Evolutionary conservation across 2,888 invertebrate genomes (phyloP).

Genomic region (Aromia moschata): DNA sequence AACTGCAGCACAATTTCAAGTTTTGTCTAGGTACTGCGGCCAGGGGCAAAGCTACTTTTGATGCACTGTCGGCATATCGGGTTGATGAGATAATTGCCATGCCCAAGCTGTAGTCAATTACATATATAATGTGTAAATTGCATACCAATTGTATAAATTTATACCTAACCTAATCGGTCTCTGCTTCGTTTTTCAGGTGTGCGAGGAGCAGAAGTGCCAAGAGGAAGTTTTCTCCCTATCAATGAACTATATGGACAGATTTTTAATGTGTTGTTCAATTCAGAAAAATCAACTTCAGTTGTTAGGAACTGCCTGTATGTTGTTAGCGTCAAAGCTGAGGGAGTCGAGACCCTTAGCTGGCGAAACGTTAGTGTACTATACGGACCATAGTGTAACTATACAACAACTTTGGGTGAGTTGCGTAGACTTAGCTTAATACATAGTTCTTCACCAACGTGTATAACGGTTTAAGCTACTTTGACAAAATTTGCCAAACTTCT

Average conservation of each 20-base stretch:
- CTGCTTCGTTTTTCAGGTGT: conserved; percentile 76
- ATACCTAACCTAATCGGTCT: background rate
- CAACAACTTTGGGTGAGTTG: conserved; percentile 88
- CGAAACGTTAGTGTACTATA: conserved; percentile 88
- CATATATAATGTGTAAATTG: background rate
- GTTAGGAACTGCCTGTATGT: conserved; percentile 89
- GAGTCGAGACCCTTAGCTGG: conserved; percentile 85
- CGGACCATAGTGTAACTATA: conserved; percentile 90
- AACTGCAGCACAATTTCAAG: too few relatives aligned
- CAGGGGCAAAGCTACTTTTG: too few relatives aligned
- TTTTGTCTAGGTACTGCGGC: too few relatives aligned
- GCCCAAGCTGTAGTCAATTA: background rate
- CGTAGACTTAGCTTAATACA: too few relatives aligned
- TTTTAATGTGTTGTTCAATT: conserved; percentile 85
- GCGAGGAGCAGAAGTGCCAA: conserved; percentile 92
- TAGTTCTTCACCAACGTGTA: too few relatives aligned
- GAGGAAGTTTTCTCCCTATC: conserved; percentile 94
- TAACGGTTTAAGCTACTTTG: too few relatives aligned
- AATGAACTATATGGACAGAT: conserved; percentile 93
- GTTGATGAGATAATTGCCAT: background rate
- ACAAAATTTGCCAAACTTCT: too few relatives aligned
- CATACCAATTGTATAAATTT: background rate
- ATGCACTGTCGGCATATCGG: too few relatives aligned
- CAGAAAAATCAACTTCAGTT: conserved; percentile 89
- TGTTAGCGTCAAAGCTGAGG: conserved; percentile 92